Conservation (phyloP, 2,797 vertebrate genomes). For the Salmo trutta region DNA sequence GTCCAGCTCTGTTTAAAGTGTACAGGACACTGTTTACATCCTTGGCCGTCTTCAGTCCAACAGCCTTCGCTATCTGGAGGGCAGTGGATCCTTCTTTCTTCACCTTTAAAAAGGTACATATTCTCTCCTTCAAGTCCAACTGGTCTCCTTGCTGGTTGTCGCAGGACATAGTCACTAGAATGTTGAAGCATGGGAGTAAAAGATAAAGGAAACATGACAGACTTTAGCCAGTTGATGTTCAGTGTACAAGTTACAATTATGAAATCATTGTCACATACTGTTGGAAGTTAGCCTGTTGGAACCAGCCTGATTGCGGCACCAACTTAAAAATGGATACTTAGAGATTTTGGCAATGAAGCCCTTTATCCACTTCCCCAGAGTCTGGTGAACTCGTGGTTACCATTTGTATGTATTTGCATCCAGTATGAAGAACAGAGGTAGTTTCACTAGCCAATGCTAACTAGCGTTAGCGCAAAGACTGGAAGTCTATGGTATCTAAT, state of each 20-base stretch:
- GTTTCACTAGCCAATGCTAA: too few species aligned
- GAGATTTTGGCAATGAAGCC: too few species aligned
- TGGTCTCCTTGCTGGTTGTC: not conserved
- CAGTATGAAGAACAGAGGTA: too few species aligned
- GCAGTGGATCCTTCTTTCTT: not conserved
- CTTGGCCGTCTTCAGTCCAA: not conserved
- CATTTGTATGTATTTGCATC: too few species aligned
- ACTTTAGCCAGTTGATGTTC: not conserved
- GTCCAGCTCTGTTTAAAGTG: not conserved
- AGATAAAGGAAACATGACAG: not conserved
- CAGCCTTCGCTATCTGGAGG: conserved; percentile 11
- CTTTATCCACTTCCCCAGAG: too few species aligned
- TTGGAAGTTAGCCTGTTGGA: too few species aligned
- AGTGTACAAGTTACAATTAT: not conserved
- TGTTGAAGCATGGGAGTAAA: not conserved
- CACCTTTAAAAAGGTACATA: conserved; percentile 9
- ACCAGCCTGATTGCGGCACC: too few species aligned
- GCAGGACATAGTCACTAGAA: not conserved
- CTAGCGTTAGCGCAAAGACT: too few species aligned
- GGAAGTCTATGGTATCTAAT: too few species aligned
- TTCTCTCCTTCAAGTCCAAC: not conserved
- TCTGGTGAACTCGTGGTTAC: too few species aligned
- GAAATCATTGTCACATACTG: not conserved
- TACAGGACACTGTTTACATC: conserved; percentile 36
- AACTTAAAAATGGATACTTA: too few species aligned